Percentiles rank a stretch among this genome's conserved stretches.
Evolutionary conservation across 2,797 vertebrate species (phyloP).

Genomic region (Dendrocincla fuliginosa): DNA sequence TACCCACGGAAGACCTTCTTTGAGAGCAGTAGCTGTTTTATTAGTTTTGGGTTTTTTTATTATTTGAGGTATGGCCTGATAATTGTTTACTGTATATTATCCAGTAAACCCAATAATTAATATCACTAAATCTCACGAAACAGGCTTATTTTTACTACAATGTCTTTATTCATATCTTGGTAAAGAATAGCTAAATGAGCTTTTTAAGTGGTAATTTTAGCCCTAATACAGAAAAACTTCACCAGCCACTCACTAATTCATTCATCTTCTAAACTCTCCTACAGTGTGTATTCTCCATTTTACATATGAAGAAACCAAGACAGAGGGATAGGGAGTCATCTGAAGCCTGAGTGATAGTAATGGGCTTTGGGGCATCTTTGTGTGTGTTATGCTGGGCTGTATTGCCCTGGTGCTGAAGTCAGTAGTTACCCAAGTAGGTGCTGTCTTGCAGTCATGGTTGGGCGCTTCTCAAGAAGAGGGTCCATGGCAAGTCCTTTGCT

Average conservation of each 20-base stretch:
- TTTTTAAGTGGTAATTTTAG: neutral
- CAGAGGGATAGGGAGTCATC: neutral
- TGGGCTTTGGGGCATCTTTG: neutral
- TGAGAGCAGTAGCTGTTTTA: neutral
- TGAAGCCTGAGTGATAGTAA: neutral
- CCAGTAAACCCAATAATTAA: neutral
- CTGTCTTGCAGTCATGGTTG: neutral
- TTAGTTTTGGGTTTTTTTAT: neutral
- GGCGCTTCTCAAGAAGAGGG: neutral
- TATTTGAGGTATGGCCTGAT: neutral
- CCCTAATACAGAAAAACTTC: neutral
- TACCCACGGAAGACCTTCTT: rapidly evolving
- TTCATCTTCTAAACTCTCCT: neutral
- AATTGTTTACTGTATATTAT: neutral
- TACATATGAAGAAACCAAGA: neutral
- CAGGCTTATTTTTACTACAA: neutral
- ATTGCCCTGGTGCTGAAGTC: neutral
- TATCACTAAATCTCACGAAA: neutral
- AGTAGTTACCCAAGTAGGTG: neutral
- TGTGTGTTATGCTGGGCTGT: neutral
- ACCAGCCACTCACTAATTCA: neutral
- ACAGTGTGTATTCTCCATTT: neutral
- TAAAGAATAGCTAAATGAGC: neutral
- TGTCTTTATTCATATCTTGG: neutral
- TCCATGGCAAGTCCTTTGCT: neutral